Evolutionary conservation across 2,888 invertebrate species (phyloP).

Genomic region (Quadroppia sp.): DNA sequence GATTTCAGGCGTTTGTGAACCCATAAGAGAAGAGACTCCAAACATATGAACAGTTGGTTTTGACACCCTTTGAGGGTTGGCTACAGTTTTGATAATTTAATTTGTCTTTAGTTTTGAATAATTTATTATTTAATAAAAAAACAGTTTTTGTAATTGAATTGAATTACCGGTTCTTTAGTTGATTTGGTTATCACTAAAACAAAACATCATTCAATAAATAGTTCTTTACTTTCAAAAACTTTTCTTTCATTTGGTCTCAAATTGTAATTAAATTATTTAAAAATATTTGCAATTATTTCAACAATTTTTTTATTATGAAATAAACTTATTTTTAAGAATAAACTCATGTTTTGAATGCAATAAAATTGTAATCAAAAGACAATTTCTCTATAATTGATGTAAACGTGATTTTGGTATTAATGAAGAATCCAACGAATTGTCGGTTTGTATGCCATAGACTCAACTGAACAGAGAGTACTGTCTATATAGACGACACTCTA

Average conservation of each 20-base stretch:
- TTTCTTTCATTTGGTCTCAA: not conserved
- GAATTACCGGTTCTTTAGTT: slow-evolving; percentile 29
- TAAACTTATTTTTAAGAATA: no score
- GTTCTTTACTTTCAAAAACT: not conserved
- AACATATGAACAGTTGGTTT: slow-evolving; percentile 18
- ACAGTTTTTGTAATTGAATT: slow-evolving; percentile 3
- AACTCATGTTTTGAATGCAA: no score
- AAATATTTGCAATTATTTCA: not conserved
- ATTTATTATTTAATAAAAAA: slow-evolving; percentile 5
- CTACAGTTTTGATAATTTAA: not conserved
- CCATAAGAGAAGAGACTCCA: slow-evolving; percentile 25
- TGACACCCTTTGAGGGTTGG: not conserved
- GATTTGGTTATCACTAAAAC: not conserved
- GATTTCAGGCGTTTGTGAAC: slow-evolving; percentile 19
- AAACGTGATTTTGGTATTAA: no score
- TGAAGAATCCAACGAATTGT: no score
- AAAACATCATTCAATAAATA: slow-evolving; percentile 10
- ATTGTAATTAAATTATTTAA: not conserved
- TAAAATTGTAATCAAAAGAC: no score
- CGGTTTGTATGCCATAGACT: no score
- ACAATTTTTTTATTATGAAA: no score
- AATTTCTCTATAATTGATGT: no score
- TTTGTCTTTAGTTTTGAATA: slow-evolving; percentile 4
- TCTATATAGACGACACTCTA: no score
- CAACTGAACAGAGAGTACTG: no score